These are phyloP conservation scores for Sminthurinus aureus DNA, from an alignment of 2,888 invertebrate genomes.

Conservation along the genomic window DNA sequence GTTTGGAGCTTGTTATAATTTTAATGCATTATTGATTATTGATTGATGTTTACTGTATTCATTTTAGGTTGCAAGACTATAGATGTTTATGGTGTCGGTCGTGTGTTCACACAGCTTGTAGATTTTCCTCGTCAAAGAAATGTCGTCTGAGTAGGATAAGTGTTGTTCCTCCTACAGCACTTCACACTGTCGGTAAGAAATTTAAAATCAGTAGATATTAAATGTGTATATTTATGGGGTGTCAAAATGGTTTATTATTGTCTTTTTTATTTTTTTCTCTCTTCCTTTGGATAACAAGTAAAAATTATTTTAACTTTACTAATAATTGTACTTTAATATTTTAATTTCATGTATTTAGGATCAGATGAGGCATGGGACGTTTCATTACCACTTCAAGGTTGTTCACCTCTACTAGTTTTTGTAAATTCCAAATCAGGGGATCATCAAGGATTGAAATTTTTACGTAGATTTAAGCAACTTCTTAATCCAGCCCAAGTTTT, in stretches of 20 bases:
- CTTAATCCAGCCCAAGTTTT: slow-evolving; percentile 98
- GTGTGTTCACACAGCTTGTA: slow-evolving; percentile 90
- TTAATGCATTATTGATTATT: too few species aligned
- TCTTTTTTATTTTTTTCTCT: too few species aligned
- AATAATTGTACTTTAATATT: slow-evolving; percentile 4
- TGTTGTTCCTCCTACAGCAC: slow-evolving; percentile 91
- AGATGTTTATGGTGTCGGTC: slow-evolving; percentile 95
- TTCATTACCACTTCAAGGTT: slow-evolving; percentile 71
- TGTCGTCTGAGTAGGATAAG: slow-evolving; percentile 92
- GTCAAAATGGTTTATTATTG: too few species aligned
- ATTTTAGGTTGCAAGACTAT: slow-evolving; percentile 84
- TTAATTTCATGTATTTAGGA: slow-evolving; percentile 64
- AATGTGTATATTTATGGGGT: too few species aligned
- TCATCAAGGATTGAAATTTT: slow-evolving; percentile 76
- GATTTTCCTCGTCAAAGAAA: slow-evolving; percentile 77
- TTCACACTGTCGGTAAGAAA: slow-evolving; percentile 78
- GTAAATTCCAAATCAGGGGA: slow-evolving; percentile 98
- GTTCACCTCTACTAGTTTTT: slow-evolving; percentile 89
- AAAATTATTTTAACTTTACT: slow-evolving; percentile 2
- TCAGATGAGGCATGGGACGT: slow-evolving; percentile 92
- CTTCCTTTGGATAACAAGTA: too few species aligned
- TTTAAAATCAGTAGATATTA: too few species aligned
- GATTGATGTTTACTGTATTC: too few species aligned
- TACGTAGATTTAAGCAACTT: slow-evolving; percentile 88
- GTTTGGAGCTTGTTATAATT: too few species aligned